These are phyloP conservation scores for Heliconius sara DNA, from an alignment of 2,888 invertebrate genomes.

Conservation along the genomic window DNA sequence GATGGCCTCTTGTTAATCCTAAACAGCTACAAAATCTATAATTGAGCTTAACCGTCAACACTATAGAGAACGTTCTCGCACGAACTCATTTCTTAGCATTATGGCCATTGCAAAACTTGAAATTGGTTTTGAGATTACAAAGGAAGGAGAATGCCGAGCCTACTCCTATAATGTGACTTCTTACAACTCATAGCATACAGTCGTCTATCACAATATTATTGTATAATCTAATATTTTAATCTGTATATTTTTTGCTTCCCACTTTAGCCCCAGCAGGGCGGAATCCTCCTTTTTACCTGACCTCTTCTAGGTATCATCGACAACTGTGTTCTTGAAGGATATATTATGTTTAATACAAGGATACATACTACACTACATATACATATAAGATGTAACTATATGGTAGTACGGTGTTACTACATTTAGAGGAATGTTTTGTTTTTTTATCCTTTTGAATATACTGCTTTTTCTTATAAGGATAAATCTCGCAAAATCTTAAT, in stretches of 20 bases:
- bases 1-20: neutral
- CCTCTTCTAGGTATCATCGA: too few relatives aligned
- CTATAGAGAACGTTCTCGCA: neutral
- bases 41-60: slow-evolving; percentile 9
- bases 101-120: slow-evolving; percentile 27
- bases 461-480: neutral
- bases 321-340: too few relatives aligned
- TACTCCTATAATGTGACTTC: neutral
- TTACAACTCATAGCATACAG: neutral
- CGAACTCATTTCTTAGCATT: slow-evolving; percentile 17
- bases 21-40: neutral
- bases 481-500: neutral
- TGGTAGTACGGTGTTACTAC: too few relatives aligned
- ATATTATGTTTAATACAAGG: too few relatives aligned
- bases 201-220: neutral
- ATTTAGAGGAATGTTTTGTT: too few relatives aligned
- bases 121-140: slow-evolving; percentile 28
- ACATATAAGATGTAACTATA: too few relatives aligned
- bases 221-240: too few relatives aligned
- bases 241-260: too few relatives aligned
- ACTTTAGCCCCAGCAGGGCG: too few relatives aligned
- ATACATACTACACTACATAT: too few relatives aligned
- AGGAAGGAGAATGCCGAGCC: slow-evolving; percentile 6
- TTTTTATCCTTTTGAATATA: too few relatives aligned
- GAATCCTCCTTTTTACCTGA: too few relatives aligned